A percentile compares a stretch with the other conserved stretches of the same genome.
These are phyloP conservation scores for Rhabdornis inornatus DNA, from an alignment of 2,113 vertebrate species.

Conservation along the genomic window DNA sequence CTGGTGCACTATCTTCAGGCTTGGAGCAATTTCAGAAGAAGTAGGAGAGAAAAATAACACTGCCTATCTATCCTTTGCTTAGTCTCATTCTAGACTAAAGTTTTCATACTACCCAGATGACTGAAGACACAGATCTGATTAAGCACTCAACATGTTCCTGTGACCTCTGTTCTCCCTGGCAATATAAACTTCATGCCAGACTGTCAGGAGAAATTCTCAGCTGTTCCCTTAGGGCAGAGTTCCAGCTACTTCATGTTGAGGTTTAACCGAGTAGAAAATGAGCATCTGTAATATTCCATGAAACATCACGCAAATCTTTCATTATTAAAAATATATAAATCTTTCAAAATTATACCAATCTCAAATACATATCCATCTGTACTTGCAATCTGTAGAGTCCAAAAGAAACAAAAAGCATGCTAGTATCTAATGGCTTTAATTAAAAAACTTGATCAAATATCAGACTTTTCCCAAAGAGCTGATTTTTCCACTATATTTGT, in stretches of 20 bases:
- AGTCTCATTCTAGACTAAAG: neutral
- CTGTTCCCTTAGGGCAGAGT: slow-evolving; percentile 8
- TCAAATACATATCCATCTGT: neutral
- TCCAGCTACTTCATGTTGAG: slow-evolving; percentile 20
- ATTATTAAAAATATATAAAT: neutral
- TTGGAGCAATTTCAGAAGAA: neutral
- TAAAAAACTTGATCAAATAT: neutral
- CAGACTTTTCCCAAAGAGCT: neutral
- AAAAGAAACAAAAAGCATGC: neutral
- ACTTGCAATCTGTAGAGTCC: neutral
- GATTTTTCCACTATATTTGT: neutral
- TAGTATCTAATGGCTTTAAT: neutral
- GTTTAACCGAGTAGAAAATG: slow-evolving; percentile 17
- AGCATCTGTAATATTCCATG: slow-evolving; percentile 5
- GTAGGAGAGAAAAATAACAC: neutral
- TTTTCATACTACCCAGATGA: neutral
- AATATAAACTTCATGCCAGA: neutral
- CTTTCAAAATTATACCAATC: neutral
- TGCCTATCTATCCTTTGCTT: neutral
- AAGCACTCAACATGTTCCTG: neutral
- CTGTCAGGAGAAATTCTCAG: neutral
- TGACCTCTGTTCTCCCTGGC: neutral
- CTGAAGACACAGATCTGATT: neutral
- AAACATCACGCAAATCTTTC: neutral
- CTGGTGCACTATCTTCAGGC: neutral